Evolutionary conservation across 2,888 invertebrate species (phyloP).

Genomic region (Keiferia lycopersicella): DNA sequence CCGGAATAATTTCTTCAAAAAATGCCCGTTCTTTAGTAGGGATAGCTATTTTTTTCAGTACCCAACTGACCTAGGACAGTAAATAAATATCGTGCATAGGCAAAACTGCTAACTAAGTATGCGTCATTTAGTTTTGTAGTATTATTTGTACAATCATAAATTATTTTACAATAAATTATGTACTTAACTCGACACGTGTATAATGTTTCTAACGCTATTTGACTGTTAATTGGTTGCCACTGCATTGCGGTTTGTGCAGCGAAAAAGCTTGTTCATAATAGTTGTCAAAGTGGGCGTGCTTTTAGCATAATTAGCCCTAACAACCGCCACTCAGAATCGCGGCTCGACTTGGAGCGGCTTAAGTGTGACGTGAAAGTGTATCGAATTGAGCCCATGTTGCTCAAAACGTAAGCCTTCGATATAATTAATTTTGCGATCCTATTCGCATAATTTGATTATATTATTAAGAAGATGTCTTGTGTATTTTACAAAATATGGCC

Average conservation of each 20-base stretch:
- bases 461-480: too few relatives aligned
- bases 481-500: too few relatives aligned
- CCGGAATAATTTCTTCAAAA: too few relatives aligned
- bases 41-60: too few relatives aligned
- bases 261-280: conserved; percentile 30
- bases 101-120: background rate
- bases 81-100: too few relatives aligned
- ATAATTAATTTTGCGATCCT: too few relatives aligned
- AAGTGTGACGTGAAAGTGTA: too few relatives aligned
- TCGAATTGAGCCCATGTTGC: too few relatives aligned
- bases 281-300: conserved; percentile 30
- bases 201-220: background rate
- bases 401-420: too few relatives aligned
- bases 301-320: conserved; percentile 45
- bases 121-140: background rate
- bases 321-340: conserved; percentile 39
- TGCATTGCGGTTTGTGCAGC: conserved; percentile 2
- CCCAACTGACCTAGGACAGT: too few relatives aligned
- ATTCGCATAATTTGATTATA: too few relatives aligned
- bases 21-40: too few relatives aligned
- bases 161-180: conserved; percentile 1
- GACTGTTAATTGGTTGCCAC: background rate
- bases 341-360: conserved; percentile 2
- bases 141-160: background rate
- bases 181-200: background rate